Base-by-base conservation (phyloP, 2,797 vertebrate genomes). In the Anableps anableps region DNA sequence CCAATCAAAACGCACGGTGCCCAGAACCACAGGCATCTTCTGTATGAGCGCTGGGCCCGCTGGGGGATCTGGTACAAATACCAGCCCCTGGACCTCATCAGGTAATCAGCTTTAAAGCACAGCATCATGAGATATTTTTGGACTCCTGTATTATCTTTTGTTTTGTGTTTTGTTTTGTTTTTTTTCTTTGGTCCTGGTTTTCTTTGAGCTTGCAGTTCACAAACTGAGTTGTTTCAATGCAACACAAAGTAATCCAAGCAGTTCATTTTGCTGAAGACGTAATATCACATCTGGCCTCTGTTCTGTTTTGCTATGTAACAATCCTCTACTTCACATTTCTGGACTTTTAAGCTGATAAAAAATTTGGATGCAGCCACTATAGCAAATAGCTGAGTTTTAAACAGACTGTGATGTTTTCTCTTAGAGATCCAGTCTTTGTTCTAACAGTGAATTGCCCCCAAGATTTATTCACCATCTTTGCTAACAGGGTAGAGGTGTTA, bases 11-110 rank as follows among this genome's bases (percentile, higher is more conserved):
- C 98, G 0, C 97, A 99, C 0, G 99, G 99, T 19, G 97, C 98
- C 72, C 97, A 99, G 91, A 99, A 99, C 91, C 98, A 99, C 90
- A 96, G 99, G 29, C 99, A 99, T 85, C 96, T 99, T 13, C 95
- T 99, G n/a, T 99, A 99, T 31, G 98, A 99, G 90, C 97, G 98
- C 5, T 99, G 99, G 99, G 99, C 99, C 77, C 97, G 98, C 74
- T 99, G 99, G 99, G 98, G 99, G 13, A 99, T 99, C 93, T 99
- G 99, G 99, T 99, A 99, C 93, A 99, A 99, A 89, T 99, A 99
- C 89, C 99, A 99, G 60, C 99, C 99, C 70, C 95, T 99, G 60
- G 98, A 99, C 91, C 96, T 99, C 91, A 99, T 99, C 95, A 98
- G 99, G 99, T 99, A 95, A 87, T 80, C 72, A 80, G 50, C 75